Evolutionary conservation across 2,888 invertebrate genomes (phyloP), one percentile per base, ranked within the genome.

Genomic region (Heliconius ismenius): DNA sequence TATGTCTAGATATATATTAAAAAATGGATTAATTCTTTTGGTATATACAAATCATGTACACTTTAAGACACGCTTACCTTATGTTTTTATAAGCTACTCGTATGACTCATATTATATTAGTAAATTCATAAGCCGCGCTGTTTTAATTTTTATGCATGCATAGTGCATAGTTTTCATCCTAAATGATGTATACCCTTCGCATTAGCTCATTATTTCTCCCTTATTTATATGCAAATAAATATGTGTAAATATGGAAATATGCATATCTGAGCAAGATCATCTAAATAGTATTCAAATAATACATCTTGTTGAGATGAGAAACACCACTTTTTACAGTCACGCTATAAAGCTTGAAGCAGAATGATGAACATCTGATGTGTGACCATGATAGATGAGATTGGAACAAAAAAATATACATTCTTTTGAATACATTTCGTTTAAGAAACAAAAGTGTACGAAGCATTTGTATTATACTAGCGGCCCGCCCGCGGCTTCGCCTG

Each of bases 331-430:
- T 67, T 65, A 36, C n/a, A 39, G 39, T 67, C 67, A 39, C 39
- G 39, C 24, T 65, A 65, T 67, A 39, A 67, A 67, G 39, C 67
- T 67, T 67, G n/a, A n/a, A n/a, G n/a, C n/a, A 43, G 39, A 39
- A 67, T 67, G 67, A 67, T 24, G 67, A 39, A 67, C 39, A 67
- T 43, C 39, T 67, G 67, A 67, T 67, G 67, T 67, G 67, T 79
- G 83, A 83, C 83, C 80, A 83, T 84, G 84, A 84, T 84, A 82
- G 83, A 84, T 83, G 84, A 76, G 78, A 74, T 80, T 80, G 74
- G 78, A 72, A 81, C 63, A 62, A 39, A 39, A 28, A 62, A 63
- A 43, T 70, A 36, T n/a, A 69, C 49, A 69, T 62, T 67, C 67
- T 67, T 65, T 67, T 67, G 39, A 67, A 39, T 39, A 67, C 13